Evolutionary conservation across 2,888 invertebrate species (phyloP).

Genomic region (Hypomecis punctinalis): DNA sequence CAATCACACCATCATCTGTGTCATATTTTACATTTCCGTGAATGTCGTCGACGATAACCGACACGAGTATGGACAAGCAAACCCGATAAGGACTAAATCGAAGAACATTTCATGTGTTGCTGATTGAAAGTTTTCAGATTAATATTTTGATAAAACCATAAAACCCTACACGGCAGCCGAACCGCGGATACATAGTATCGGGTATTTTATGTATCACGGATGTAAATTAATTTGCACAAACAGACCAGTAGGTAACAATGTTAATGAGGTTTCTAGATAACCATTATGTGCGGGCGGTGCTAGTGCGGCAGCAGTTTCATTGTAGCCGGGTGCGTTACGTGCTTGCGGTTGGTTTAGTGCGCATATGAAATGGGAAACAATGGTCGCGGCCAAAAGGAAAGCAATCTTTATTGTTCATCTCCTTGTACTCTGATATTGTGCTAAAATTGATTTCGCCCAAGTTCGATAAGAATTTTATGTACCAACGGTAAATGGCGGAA

Average conservation of each 20-base stretch:
- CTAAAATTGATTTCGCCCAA: conserved; percentile 72
- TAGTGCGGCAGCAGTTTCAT: conserved; percentile 39
- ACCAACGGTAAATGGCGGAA: conserved; percentile 69
- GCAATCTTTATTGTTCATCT: conserved; percentile 75
- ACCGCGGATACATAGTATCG: conserved; percentile 37
- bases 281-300: conserved; percentile 37
- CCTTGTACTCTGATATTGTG: conserved; percentile 68
- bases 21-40: conserved; percentile 43
- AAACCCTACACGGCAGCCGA: conserved; percentile 14
- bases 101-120: conserved; percentile 38
- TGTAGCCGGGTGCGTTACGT: conserved; percentile 39
- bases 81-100: conserved; percentile 36
- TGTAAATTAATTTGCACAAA: conserved; percentile 43
- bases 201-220: conserved; percentile 26
- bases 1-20: conserved; percentile 40
- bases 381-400: conserved; percentile 64
- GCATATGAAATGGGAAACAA: conserved; percentile 74
- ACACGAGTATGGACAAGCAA: conserved; percentile 39
- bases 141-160: conserved; percentile 39
- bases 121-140: conserved; percentile 40
- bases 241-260: conserved; percentile 47
- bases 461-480: conserved; percentile 75
- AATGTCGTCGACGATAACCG: conserved; percentile 37
- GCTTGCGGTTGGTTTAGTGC: conserved; percentile 61
- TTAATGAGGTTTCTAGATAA: conserved; percentile 49